Evolutionary conservation across 2,888 invertebrate species (phyloP), one percentile per base, ranked within the genome.

Genomic region (Elysia crispata): DNA sequence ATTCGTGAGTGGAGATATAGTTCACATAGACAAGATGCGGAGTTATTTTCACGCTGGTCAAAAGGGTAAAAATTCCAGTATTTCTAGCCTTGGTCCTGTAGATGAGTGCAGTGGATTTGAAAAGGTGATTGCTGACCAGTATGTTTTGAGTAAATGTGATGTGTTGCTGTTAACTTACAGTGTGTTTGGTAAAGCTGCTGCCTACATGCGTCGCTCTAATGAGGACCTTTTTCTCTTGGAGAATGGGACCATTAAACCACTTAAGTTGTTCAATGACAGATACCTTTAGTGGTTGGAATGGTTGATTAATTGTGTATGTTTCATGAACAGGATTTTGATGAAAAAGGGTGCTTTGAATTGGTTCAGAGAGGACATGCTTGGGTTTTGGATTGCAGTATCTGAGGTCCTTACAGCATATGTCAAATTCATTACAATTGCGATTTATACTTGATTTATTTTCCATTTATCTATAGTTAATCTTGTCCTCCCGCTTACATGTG

Each of bases 131-230:
- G 83, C 84, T 0, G 85, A 85, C 62, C 85, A 85, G 80, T 80
- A 82, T 73, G 74, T 85, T 28, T 66, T 85, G 57, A 80, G 81
- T 23, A 80, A 70, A 33, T 85, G 85, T 79, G 85, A 85, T 76
- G 82, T 83, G 11, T 80, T 85, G 6, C 77, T 85, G 13, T 64
- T 84, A 30, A 85, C 84, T 28, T 83, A 84, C 77, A 84, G 84
- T 76, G 82, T 84, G 62, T 85, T 84, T 66, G 85, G 85, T n/a
- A 83, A 85, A 76, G 80, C 80, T 15, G 85, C 85, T 5, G 83
- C 83, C 0, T 84, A 84, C 80, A 79, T 83, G 79, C 64, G 84
- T 13, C 73, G 84, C 5, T 83, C 83, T 0, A 84, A 84, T 50
- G 72, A 81, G 28, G 79, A 84, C 54, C 79, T 84, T 31, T 84